Percentiles rank a stretch among this genome's conserved stretches.
Conservation (phyloP, 2,888 invertebrate genomes). For the Chymomyza fuscimana region DNA sequence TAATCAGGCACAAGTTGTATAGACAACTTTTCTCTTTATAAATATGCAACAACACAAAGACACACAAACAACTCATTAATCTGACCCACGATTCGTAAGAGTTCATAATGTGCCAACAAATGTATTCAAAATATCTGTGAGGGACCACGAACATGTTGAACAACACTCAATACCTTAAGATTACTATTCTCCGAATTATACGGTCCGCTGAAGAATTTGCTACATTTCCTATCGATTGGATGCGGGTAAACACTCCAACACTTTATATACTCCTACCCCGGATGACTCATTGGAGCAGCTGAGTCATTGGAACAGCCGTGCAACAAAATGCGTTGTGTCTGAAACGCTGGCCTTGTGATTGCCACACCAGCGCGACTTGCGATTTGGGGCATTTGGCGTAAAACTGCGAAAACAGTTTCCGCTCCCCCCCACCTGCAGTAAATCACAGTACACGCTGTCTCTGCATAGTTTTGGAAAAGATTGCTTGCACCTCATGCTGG, state of each 20-base stretch:
- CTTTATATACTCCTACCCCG: background rate
- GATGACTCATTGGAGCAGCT: background rate
- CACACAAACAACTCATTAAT: background rate
- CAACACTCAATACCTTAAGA: background rate
- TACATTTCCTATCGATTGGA: background rate
- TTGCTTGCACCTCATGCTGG: slow-evolving; percentile 86
- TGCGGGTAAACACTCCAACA: background rate
- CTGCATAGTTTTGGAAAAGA: background rate
- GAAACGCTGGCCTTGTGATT: background rate
- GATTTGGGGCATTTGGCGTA: background rate
- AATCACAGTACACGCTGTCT: background rate
- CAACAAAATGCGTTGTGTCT: background rate
- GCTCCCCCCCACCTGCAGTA: too few species aligned
- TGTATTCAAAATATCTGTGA: background rate
- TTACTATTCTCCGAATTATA: background rate
- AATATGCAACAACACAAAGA: background rate
- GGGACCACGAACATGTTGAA: background rate
- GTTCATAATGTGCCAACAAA: background rate
- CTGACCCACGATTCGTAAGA: background rate
- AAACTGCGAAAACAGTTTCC: background rate
- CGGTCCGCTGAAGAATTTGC: background rate
- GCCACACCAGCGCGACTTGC: background rate
- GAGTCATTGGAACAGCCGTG: background rate
- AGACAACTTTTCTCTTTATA: background rate
- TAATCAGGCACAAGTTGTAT: background rate